Conservation (phyloP, 2,888 invertebrate species). For the Tetramorium bicarinatum region DNA sequence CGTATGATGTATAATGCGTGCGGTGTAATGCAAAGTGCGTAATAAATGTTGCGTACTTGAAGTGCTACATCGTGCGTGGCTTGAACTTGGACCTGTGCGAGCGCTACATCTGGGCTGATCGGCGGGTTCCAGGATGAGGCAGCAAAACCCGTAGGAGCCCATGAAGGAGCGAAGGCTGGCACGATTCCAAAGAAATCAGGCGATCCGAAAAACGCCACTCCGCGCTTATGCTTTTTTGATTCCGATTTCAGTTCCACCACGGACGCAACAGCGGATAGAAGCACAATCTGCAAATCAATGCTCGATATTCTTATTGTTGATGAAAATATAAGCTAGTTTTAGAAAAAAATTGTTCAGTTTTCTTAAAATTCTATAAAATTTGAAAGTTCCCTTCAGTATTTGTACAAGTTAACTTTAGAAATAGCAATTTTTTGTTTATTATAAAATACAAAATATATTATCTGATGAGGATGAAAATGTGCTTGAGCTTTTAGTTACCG, state of each 20-base stretch:
- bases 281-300: slow-evolving; percentile 71
- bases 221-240: slow-evolving; percentile 81
- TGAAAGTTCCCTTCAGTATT: neutral
- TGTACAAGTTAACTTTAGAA: neutral
- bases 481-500: slow-evolving; percentile 69
- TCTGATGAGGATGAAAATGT: neutral
- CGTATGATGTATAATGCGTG: neutral
- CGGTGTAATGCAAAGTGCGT: too few relatives aligned
- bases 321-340: neutral
- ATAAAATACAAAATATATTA: neutral
- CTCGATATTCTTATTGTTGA: neutral
- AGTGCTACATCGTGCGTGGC: slow-evolving; percentile 84
- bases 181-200: slow-evolving; percentile 78
- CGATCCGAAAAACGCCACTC: slow-evolving; percentile 79
- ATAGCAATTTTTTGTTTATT: neutral
- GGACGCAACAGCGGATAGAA: slow-evolving; percentile 68
- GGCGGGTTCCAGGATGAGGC: slow-evolving; percentile 76
- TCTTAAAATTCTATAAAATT: neutral
- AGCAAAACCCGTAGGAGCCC: slow-evolving; percentile 73
- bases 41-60: slow-evolving; percentile 76
- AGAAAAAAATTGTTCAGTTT: neutral
- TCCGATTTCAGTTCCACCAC: slow-evolving; percentile 59
- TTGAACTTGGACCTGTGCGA: slow-evolving; percentile 83
- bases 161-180: slow-evolving; percentile 74
- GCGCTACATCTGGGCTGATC: slow-evolving; percentile 77